phyloP scores from a whole-genome alignment of 2,113 vertebrate species.

The Orientallactaga bullata region DNA sequence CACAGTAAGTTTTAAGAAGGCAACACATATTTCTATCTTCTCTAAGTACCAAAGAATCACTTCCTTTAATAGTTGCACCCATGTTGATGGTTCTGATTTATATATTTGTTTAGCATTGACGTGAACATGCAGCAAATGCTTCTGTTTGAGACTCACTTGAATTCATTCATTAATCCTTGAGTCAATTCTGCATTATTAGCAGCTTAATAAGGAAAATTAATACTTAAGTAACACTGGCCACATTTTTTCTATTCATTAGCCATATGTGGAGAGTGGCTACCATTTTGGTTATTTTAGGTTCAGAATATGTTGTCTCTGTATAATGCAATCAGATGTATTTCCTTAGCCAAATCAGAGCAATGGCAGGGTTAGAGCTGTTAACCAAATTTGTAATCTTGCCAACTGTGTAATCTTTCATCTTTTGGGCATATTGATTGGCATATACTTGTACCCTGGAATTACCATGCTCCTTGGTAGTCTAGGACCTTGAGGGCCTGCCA shows the following conservation, averaged over 20 bases:
- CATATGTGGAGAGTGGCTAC: not conserved
- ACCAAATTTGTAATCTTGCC: not conserved
- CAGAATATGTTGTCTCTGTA: not conserved
- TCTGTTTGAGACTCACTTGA: conserved; percentile 20
- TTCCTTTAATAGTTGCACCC: not conserved
- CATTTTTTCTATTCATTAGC: not conserved
- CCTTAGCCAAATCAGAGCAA: not conserved
- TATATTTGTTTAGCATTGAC: not conserved
- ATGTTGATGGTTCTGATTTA: not conserved
- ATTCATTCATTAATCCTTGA: not conserved
- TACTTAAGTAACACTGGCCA: not conserved
- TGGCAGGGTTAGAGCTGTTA: not conserved
- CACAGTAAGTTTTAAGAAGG: not conserved
- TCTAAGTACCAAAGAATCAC: not conserved
- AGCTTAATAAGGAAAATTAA: not conserved
- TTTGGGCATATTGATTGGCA: not conserved
- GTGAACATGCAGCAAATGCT: not conserved
- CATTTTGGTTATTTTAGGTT: not conserved
- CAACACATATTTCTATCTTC: not conserved
- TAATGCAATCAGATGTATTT: not conserved
- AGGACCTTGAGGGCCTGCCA: not conserved
- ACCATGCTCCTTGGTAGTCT: not conserved
- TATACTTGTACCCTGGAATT: not conserved
- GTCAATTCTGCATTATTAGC: not conserved
- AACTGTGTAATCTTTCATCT: not conserved